phyloP scores from a whole-genome alignment of 2,888 invertebrate species.

The Dendrolimus pini region DNA sequence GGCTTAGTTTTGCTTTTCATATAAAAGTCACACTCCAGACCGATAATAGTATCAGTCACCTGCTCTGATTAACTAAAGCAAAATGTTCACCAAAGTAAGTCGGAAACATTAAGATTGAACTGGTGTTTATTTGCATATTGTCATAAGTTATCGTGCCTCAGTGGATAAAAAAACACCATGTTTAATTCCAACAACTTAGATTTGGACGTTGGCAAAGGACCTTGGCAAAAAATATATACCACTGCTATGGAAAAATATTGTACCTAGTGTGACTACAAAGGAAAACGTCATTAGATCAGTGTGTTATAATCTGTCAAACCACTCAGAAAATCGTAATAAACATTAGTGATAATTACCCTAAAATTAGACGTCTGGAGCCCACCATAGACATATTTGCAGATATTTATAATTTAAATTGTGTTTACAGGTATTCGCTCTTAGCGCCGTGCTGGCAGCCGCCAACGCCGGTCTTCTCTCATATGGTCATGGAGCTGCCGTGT shows the following conservation, averaged over 20 bases:
- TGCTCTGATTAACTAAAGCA: slow-evolving; percentile 68
- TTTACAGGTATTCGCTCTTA: slow-evolving; percentile 56
- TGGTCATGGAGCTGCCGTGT: slow-evolving; percentile 59
- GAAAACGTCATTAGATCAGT: too few relatives aligned
- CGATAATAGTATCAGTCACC: slow-evolving; percentile 73
- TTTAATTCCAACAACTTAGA: too few relatives aligned
- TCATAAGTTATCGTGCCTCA: too few relatives aligned
- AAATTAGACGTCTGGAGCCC: too few relatives aligned
- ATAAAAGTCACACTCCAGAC: slow-evolving; percentile 64
- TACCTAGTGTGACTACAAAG: too few relatives aligned
- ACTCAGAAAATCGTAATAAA: too few relatives aligned
- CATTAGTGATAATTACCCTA: too few relatives aligned
- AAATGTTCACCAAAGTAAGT: slow-evolving; percentile 75
- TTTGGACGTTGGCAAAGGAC: too few relatives aligned
- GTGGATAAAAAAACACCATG: too few relatives aligned
- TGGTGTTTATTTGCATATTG: neutral
- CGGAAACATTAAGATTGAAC: neutral
- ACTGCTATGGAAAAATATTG: too few relatives aligned
- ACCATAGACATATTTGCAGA: neutral
- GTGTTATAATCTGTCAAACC: too few relatives aligned
- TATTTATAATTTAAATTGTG: slow-evolving; percentile 4
- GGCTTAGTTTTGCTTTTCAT: slow-evolving; percentile 71
- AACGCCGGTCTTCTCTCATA: slow-evolving; percentile 72
- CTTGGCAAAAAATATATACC: too few relatives aligned
- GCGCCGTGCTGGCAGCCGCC: slow-evolving; percentile 69